Evolutionary conservation across 64 coral and sea anemone genomes (phyloP).

Genomic region (Acropora tenuis): DNA sequence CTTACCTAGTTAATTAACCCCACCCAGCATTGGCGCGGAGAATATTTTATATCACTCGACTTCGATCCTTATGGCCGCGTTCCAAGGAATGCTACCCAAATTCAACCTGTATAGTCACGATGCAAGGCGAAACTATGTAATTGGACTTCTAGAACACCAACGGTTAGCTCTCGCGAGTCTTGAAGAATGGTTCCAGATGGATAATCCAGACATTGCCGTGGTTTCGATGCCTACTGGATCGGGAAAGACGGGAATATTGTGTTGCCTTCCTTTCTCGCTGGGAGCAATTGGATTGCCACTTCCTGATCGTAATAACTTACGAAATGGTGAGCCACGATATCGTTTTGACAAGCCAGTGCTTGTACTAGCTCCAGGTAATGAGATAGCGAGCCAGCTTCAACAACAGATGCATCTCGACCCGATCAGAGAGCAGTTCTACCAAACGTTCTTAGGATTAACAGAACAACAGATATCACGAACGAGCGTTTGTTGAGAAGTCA

Average conservation of each 20-base stretch:
- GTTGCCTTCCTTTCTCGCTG: conserved; percentile 71
- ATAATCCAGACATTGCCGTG: background rate
- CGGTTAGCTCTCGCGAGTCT: background rate
- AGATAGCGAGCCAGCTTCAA: conserved; percentile 32
- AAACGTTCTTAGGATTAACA: background rate
- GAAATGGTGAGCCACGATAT: no score
- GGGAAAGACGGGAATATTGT: conserved; percentile 48
- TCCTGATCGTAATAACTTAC: background rate
- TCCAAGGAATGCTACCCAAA: no score
- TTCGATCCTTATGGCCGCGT: no score
- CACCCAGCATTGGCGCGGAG: no score
- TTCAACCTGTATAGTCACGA: no score
- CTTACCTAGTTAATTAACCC: no score
- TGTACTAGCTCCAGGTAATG: conserved; percentile 44
- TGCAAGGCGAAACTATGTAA: no score
- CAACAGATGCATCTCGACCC: background rate
- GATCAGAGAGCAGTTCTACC: background rate
- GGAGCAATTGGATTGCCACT: no score
- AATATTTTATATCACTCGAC: no score
- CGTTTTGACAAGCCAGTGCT: conserved; percentile 47
- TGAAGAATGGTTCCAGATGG: background rate
- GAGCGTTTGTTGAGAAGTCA: background rate
- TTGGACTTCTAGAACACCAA: no score
- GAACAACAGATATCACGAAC: background rate
- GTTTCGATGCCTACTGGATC: conserved; percentile 63